Evolutionary conservation across 2,113 vertebrate genomes (phyloP), one percentile per base, ranked within the genome.

Genomic region (Scartelaos histophorus): DNA sequence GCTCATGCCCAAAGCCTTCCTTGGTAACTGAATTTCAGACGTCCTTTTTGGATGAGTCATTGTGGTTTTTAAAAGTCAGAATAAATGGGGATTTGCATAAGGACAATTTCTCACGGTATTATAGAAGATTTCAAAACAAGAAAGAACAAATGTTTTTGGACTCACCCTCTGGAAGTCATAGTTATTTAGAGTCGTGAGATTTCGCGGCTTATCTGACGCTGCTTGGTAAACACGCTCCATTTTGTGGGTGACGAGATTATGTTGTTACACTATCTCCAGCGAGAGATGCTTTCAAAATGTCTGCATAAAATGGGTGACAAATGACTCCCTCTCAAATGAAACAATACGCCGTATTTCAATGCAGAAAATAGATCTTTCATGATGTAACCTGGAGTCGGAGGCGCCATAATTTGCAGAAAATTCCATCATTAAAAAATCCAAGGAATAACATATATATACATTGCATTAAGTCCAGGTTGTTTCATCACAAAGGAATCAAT

Each of bases 11-110:
- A 70, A 78, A 66, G 81, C 81, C 75, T 51, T 71, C 66, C 54
- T 53, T 47, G 73, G 82, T 89, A 84, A 86, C 87, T 67, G 66
- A 81, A 80, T 89, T 78, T 82, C 68, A 86, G 76, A 34, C 29
- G 1, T 73, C 65, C 71, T 78, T 79, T 61, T 87, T 67, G 67
- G 38, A 80, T 90, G 87, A 89, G 87, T 91, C 88, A 89, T 83
- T 72, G 67, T 73, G 74, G 75, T 71, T 76, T 74, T 38, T 68
- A 73, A 38, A 85, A 84, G 83, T 87, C 83, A 79, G 67, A 86
- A 82, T 75, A 86, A 82, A 88, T 67, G 38, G 68, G 79, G 80
- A 85, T 87, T 89, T 86, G 74, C 68, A 78, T 78, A 67, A 82
- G 78, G 81, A 38, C 74, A 74, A 73, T 76, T 78, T 72, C 61